Evolutionary conservation across 2,888 invertebrate species (phyloP), one percentile per base, ranked within the genome.

Genomic region (Caenorhabditis angaria): DNA sequence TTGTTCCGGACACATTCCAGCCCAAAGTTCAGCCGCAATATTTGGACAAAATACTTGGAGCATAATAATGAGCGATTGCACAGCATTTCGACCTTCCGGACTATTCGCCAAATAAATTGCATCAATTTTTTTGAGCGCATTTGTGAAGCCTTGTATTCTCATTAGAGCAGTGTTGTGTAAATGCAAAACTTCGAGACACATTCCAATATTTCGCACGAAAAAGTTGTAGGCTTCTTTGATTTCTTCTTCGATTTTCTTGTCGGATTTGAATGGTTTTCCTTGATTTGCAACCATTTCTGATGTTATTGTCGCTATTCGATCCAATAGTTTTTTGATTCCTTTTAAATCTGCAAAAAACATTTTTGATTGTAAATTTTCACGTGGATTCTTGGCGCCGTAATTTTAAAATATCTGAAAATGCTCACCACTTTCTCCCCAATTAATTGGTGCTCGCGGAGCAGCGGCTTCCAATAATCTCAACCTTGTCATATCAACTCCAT

Each of bases 401-500:
- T 48, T 8, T n/a, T 5, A 57, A 57, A 55, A 20, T 14, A 50
- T 8, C 50, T 53, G 88, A 91, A 90, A 89, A 29, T 24, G 25
- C 50, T 10, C 29, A 95, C 95, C 93, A 72, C 92, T 91, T 82
- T 91, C 91, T 61, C 93, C 93, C 97, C 97, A 99, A 87, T 93
- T 92, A 84, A 96, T 91, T 78, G 93, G 91, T 0, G 94, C 93
- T 2, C 92, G 92, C 5, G 99, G 97, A 0, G 94, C 92, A 24
- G 95, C 94, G 89, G 94, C 93, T 1, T 93, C 93, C 70, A 99
- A 90, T 76, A 97, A 93, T 58, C 95, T 91, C 35, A 99, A 90
- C 64, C 97, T 90, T 2, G 94, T 94, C 20, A 94, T 93, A 88
- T 99, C 97, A 73, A 93, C 91, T 1, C 97, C 95, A 89, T 93